A percentile compares a stretch with the other conserved stretches of the same genome.
Conservation (phyloP, 2,888 invertebrate genomes). For the Barypeithes pellucidus region DNA sequence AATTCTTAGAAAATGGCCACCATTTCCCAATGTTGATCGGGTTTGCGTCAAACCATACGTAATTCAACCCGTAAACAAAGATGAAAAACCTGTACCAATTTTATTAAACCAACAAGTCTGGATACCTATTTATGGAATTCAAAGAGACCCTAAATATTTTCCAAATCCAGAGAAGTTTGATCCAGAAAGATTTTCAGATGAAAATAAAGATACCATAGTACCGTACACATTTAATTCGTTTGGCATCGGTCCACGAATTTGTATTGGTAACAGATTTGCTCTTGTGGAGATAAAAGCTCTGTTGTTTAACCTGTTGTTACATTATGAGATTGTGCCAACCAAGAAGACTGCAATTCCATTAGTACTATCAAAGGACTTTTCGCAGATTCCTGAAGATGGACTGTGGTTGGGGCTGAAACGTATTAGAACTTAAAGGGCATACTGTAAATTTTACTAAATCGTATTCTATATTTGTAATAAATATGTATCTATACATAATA, state of each 20-base stretch:
- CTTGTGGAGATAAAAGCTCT: conserved; percentile 10
- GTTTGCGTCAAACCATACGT: conserved; percentile 16
- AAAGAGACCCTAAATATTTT: conserved; percentile 4
- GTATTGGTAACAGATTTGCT: conserved; percentile 13
- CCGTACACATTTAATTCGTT: conserved; percentile 3
- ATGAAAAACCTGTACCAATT: background rate
- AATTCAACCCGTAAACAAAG: background rate
- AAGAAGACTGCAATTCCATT: conserved; percentile 2
- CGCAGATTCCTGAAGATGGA: background rate
- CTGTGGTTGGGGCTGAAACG: background rate
- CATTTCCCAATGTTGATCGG: background rate
- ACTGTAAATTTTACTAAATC: no score
- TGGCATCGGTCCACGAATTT: conserved; percentile 20
- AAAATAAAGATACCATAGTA: conserved; percentile 10
- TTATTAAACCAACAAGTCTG: background rate
- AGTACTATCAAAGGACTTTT: background rate
- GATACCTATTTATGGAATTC: conserved; percentile 6
- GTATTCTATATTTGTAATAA: no score
- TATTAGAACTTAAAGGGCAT: background rate
- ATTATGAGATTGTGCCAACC: conserved; percentile 11
- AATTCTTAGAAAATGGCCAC: conserved; percentile 25
- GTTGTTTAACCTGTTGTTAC: conserved; percentile 4
- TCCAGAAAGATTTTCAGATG: conserved; percentile 26
- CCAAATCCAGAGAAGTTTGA: conserved; percentile 31
- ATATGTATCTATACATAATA: no score